Evolutionary conservation across 2,797 vertebrate species (phyloP).

Genomic region (Xenentodon cancila): DNA sequence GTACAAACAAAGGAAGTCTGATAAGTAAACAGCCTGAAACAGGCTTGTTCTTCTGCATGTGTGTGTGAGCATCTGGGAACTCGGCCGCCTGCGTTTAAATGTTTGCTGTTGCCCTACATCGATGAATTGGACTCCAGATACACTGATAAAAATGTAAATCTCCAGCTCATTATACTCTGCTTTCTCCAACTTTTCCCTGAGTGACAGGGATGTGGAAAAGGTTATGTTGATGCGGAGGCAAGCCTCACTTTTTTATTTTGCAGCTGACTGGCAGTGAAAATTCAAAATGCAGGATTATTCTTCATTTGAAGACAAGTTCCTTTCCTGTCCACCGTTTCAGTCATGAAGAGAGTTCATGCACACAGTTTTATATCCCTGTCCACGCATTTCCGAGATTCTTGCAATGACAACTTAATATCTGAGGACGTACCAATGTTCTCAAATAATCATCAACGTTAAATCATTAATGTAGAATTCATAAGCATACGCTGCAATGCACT

Average conservation of each 20-base stretch:
- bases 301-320: constrained; percentile 31
- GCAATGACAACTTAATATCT: not conserved
- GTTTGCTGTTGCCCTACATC: constrained; percentile 4
- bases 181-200: constrained; percentile 7
- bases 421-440: not conserved
- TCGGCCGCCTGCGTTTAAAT: constrained; percentile 35
- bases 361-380: not conserved
- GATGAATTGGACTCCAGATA: constrained; percentile 27
- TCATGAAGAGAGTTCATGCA: not conserved
- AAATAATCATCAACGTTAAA: no score
- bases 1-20: constrained; percentile 57
- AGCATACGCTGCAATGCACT: no score
- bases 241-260: constrained; percentile 13
- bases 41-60: constrained; percentile 47
- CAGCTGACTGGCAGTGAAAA: constrained; percentile 38
- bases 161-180: constrained; percentile 8
- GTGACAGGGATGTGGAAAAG: constrained; percentile 11
- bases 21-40: constrained; percentile 59
- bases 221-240: not conserved
- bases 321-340: not conserved
- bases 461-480: no score
- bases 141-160: constrained; percentile 22
- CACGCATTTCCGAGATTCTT: not conserved
- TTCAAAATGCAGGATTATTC: constrained; percentile 31
- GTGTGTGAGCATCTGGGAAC: constrained; percentile 20